Conservation (phyloP, 2,888 invertebrate genomes). For the Xanthia icteritia region DNA sequence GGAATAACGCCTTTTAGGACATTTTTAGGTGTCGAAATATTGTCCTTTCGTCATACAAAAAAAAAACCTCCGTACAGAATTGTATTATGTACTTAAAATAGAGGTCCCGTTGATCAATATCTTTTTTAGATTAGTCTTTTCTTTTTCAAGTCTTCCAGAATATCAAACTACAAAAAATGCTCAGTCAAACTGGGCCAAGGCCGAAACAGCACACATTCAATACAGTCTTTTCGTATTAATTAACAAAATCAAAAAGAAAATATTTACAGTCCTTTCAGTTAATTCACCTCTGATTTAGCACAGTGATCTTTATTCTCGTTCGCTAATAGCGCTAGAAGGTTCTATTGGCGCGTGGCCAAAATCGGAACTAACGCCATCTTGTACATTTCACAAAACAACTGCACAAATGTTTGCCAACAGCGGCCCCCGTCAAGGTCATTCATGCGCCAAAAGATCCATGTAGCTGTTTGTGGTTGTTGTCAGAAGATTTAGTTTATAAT, state of each 20-base stretch:
- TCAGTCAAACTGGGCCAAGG: constrained; percentile 44
- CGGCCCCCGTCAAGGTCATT: neutral
- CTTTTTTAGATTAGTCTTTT: neutral
- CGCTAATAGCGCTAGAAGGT: too few species aligned
- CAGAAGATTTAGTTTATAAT: neutral
- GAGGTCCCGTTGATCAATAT: neutral
- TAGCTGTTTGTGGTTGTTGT: neutral
- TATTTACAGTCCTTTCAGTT: neutral
- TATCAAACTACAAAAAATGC: constrained; percentile 16
- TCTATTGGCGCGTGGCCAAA: too few species aligned
- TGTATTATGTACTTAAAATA: constrained; percentile 23
- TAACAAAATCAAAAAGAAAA: neutral
- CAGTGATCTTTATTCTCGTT: neutral
- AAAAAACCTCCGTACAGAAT: constrained; percentile 22
- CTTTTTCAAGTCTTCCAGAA: neutral
- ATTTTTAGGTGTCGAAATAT: neutral
- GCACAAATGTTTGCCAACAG: neutral
- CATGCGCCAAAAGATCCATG: too few species aligned
- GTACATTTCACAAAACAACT: neutral
- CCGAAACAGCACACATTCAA: constrained; percentile 31
- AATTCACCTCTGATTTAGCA: neutral
- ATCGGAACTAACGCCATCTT: too few species aligned
- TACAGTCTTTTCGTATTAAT: constrained; percentile 40
- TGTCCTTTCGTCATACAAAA: neutral
- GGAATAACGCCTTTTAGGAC: neutral